A percentile compares a stretch with the other conserved stretches of the same genome.
Evolutionary conservation across 2,113 vertebrate genomes (phyloP).

Genomic region (Pimephales promelas): DNA sequence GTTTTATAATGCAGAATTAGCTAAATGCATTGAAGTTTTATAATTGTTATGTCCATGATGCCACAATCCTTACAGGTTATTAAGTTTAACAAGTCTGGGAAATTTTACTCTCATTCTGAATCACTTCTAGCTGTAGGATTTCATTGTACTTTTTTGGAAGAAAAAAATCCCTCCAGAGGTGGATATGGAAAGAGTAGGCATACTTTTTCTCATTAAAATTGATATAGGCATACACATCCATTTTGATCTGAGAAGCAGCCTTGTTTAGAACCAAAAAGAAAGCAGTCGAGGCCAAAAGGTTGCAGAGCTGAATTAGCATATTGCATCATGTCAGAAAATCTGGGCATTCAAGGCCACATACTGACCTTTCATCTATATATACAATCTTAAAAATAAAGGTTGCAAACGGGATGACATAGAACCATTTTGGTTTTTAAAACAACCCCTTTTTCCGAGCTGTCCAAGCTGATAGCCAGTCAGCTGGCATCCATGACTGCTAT

Average conservation of each 20-base stretch:
- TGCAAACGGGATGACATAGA: too few species aligned
- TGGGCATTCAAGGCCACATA: constrained; percentile 37
- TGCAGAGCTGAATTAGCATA: not conserved
- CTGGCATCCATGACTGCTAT: constrained; percentile 7
- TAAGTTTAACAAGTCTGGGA: not conserved
- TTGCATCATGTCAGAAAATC: constrained; percentile 43
- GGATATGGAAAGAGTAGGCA: not conserved
- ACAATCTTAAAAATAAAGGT: too few species aligned
- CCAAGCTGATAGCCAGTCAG: constrained; percentile 37
- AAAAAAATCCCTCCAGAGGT: not conserved
- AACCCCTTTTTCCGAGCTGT: constrained; percentile 24
- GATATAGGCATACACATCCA: not conserved
- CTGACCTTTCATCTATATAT: constrained; percentile 50
- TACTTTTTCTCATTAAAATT: too few species aligned
- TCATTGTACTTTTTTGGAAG: not conserved
- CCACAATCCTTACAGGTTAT: not conserved
- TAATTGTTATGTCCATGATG: too few species aligned
- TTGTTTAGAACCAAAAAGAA: not conserved
- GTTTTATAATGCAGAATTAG: not conserved
- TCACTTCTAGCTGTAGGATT: not conserved
- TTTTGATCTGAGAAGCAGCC: not conserved
- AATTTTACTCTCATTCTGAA: not conserved
- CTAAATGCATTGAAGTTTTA: not conserved
- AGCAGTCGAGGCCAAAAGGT: not conserved
- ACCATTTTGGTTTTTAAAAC: too few species aligned